Evolutionary conservation across 2,888 invertebrate genomes (phyloP).

Genomic region (Xestia xanthographa): DNA sequence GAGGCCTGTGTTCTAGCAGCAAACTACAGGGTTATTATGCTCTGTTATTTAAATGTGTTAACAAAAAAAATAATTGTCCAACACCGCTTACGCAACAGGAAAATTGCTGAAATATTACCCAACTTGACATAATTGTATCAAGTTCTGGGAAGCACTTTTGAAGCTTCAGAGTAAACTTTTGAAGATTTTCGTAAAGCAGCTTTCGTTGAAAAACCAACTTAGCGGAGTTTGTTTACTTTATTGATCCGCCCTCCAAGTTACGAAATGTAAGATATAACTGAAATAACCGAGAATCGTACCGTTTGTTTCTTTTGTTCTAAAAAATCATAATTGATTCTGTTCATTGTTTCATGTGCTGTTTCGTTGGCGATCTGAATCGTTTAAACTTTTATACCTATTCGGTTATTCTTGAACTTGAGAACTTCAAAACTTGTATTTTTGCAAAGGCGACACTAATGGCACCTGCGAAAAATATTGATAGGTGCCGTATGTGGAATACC

Average conservation of each 20-base stretch:
- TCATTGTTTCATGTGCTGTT: not conserved
- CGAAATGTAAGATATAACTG: conserved; percentile 4
- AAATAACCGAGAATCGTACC: not conserved
- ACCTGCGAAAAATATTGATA: too few relatives aligned
- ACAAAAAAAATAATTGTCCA: not conserved
- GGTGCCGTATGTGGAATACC: too few relatives aligned
- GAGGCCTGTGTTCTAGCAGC: not conserved
- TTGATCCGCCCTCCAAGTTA: conserved; percentile 23
- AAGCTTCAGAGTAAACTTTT: conserved; percentile 34
- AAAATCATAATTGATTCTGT: not conserved
- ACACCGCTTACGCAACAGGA: conserved; percentile 25
- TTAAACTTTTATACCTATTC: too few relatives aligned
- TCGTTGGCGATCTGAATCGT: too few relatives aligned
- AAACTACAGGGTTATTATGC: not conserved
- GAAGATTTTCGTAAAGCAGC: conserved; percentile 24
- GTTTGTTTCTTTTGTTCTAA: not conserved
- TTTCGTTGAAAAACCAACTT: conserved; percentile 27
- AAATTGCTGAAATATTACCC: conserved; percentile 35
- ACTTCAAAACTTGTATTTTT: too few relatives aligned
- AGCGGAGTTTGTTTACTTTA: conserved; percentile 39
- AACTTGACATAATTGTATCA: conserved; percentile 1
- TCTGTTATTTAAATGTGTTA: not conserved
- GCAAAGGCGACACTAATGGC: too few relatives aligned
- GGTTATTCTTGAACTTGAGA: too few relatives aligned
- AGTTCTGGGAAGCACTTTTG: conserved; percentile 32